These are phyloP conservation scores for Tinea semifulvella DNA, from an alignment of 2,888 invertebrate species.

Conservation along the genomic window DNA sequence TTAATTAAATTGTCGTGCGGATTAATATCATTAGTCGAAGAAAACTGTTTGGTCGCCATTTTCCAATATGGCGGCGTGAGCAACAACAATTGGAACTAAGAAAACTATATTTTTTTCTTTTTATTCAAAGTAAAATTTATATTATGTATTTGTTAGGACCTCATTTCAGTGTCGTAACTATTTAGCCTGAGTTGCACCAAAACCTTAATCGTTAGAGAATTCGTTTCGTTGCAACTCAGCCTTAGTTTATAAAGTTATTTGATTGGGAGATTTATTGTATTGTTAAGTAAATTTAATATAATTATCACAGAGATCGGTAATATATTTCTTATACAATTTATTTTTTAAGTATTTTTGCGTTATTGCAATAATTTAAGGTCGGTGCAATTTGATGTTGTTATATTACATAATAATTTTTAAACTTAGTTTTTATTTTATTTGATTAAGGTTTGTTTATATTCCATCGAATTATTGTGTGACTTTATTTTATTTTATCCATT, in stretches of 20 bases:
- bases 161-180: too few relatives aligned
- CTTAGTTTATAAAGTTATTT: not conserved
- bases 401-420: not conserved
- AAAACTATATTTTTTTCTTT: too few relatives aligned
- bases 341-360: not conserved
- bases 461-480: not conserved
- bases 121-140: too few relatives aligned
- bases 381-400: constrained; percentile 3
- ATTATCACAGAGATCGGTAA: not conserved
- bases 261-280: not conserved
- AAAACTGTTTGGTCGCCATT: too few relatives aligned
- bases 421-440: not conserved
- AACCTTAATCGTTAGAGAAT: too few relatives aligned
- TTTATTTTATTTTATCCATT: not conserved
- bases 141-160: too few relatives aligned
- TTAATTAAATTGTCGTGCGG: too few relatives aligned
- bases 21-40: too few relatives aligned
- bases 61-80: too few relatives aligned
- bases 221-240: not conserved
- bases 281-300: not conserved
- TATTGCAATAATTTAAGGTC: not conserved
- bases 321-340: not conserved
- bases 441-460: not conserved
- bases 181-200: too few relatives aligned
- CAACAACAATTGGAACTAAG: too few relatives aligned